Percentiles rank a stretch among this genome's conserved stretches.
phyloP scores from a whole-genome alignment of 2,113 vertebrate genomes.

The Mustela lutreola region DNA sequence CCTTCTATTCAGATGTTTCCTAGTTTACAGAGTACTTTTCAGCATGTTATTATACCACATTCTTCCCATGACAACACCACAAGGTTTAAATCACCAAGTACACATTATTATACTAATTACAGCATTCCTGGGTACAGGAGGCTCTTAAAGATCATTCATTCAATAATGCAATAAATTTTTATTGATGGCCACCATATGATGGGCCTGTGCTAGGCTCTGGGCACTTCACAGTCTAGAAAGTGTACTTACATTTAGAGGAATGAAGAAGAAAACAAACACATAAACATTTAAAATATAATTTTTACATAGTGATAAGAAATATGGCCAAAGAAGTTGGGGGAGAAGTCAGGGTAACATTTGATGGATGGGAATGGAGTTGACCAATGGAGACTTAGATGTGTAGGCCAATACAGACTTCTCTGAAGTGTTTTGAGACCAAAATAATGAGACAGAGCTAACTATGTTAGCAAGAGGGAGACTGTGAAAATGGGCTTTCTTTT shows the following conservation, averaged over 20 bases:
- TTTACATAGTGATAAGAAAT: neutral
- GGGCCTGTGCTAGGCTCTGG: too few species aligned
- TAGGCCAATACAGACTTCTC: neutral
- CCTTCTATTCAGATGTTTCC: neutral
- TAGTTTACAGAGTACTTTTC: neutral
- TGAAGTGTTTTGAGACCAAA: neutral
- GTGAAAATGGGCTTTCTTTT: neutral
- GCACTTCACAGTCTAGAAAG: neutral
- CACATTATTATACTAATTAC: neutral
- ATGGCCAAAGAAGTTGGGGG: neutral
- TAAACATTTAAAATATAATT: neutral
- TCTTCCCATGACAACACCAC: neutral
- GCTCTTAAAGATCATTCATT: neutral
- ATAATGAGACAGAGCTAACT: neutral
- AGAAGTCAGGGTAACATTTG: neutral
- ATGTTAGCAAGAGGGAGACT: neutral
- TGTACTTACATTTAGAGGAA: neutral
- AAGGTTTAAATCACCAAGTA: neutral
- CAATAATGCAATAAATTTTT: neutral
- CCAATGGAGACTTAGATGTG: neutral
- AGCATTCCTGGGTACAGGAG: neutral
- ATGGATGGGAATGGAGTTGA: neutral
- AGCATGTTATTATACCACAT: neutral
- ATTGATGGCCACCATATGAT: too few species aligned
- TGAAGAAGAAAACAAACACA: neutral